phyloP scores from a whole-genome alignment of 2,797 vertebrate species.

The Gymnoscopelus braueri region DNA sequence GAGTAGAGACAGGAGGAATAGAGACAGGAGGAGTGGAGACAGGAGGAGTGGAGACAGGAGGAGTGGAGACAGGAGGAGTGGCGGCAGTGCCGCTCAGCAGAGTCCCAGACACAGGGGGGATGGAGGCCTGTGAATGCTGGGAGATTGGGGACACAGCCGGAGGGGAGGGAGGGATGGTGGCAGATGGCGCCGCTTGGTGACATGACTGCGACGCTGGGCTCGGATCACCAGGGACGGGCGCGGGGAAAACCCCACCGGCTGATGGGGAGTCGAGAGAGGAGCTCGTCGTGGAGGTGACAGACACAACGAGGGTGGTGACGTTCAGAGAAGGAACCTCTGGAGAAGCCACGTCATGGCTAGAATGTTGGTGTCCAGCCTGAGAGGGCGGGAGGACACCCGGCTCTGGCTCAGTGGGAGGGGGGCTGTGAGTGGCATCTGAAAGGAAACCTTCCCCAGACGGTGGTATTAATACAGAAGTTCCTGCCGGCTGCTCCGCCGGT shows the following conservation, averaged over 20 bases:
- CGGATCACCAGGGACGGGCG: conserved; percentile 55
- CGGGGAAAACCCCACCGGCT: conserved; percentile 68
- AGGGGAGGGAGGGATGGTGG: conserved; percentile 50
- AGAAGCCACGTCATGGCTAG: conserved; percentile 43
- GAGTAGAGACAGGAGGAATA: too few species aligned
- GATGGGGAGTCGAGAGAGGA: conserved; percentile 57
- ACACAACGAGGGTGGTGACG: conserved; percentile 29
- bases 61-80: too few species aligned
- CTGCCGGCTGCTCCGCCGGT: conserved; percentile 65
- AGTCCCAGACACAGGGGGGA: conserved; percentile 21
- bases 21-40: too few species aligned
- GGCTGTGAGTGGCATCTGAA: conserved; percentile 84
- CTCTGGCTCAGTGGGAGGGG: conserved; percentile 57
- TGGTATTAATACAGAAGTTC: conserved; percentile 53
- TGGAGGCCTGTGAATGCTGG: conserved; percentile 38
- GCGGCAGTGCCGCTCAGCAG: conserved; percentile 24
- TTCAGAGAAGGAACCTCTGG: conserved; percentile 43
- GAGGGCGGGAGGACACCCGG: conserved; percentile 43
- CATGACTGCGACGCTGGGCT: conserved; percentile 51
- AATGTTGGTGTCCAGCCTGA: conserved; percentile 38
- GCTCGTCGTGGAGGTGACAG: conserved; percentile 43
- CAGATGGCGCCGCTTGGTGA: conserved; percentile 47
- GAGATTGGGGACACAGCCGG: conserved; percentile 31
- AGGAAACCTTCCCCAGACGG: conserved; percentile 66
- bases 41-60: conserved; percentile 7